Evolutionary conservation across 2,797 vertebrate genomes (phyloP).

Genomic region (Cyprinella venusta): DNA sequence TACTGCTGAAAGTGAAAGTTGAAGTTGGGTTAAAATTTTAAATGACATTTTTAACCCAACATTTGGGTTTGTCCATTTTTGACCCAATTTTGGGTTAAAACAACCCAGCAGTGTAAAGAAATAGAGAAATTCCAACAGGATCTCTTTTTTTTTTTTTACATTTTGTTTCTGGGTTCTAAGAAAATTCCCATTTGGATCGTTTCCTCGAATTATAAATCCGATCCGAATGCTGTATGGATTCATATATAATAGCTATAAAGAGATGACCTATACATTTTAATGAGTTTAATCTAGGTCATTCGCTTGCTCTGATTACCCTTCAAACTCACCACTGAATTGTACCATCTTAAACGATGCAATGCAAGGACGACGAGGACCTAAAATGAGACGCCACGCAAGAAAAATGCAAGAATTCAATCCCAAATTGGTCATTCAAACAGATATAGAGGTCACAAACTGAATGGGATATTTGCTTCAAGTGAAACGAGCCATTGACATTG

Average conservation of each 20-base stretch:
- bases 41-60: too few species aligned
- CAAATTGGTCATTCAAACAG: conserved; percentile 32
- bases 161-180: neutral
- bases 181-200: neutral
- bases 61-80: too few species aligned
- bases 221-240: neutral
- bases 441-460: conserved; percentile 19
- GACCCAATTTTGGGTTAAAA: too few species aligned
- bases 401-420: neutral
- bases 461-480: conserved; percentile 14
- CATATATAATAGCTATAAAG: neutral
- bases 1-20: too few species aligned
- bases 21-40: too few species aligned
- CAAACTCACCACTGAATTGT: neutral
- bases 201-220: neutral
- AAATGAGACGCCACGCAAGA: conserved; percentile 34
- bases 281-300: conserved; percentile 26
- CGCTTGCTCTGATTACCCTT: conserved; percentile 25
- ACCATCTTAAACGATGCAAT: neutral
- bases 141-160: neutral
- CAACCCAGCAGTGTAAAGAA: neutral
- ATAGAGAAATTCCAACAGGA: neutral
- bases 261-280: neutral
- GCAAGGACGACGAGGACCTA: neutral
- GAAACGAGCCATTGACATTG: neutral